Conservation (phyloP, 2,888 invertebrate genomes). For the Vesta saturnalis region DNA sequence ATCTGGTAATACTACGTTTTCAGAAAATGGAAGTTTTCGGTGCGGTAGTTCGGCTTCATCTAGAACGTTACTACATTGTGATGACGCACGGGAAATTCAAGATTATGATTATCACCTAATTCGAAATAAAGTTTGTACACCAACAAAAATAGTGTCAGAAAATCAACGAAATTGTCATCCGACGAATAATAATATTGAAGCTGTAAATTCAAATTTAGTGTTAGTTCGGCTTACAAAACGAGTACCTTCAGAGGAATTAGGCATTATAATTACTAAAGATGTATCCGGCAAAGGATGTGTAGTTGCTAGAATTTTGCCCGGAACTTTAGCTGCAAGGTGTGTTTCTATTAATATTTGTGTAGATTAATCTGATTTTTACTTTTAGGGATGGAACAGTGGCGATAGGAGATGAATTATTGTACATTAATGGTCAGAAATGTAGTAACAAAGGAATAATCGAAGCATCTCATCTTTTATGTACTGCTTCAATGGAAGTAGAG, state of each 20-base stretch:
- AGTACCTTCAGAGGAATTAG: conserved; percentile 71
- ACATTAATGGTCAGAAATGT: conserved; percentile 84
- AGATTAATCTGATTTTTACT: conserved; percentile 20
- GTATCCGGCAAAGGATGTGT: conserved; percentile 72
- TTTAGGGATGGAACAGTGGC: conserved; percentile 79
- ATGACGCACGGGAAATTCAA: background rate
- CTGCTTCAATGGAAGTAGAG: conserved; percentile 71
- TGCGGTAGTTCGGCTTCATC: conserved; percentile 66
- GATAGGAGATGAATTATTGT: conserved; percentile 86
- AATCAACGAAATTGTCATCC: background rate
- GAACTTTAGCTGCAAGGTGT: conserved; percentile 75
- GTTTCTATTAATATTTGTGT: conserved; percentile 44
- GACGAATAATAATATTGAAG: background rate
- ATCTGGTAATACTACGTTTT: conserved; percentile 74
- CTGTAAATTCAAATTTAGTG: conserved; percentile 35
- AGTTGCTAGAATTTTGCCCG: conserved; percentile 76
- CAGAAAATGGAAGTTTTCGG: conserved; percentile 67
- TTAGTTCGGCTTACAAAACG: conserved; percentile 65
- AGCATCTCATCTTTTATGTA: conserved; percentile 72
- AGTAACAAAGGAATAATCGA: conserved; percentile 77
- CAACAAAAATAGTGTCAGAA: background rate
- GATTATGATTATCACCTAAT: background rate
- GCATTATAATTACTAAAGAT: conserved; percentile 77
- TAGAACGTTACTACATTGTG: background rate
- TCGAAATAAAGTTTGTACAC: background rate